phyloP scores from a whole-genome alignment of 1,140 invertebrate genomes.

The Sitodiplosis mosellana region DNA sequence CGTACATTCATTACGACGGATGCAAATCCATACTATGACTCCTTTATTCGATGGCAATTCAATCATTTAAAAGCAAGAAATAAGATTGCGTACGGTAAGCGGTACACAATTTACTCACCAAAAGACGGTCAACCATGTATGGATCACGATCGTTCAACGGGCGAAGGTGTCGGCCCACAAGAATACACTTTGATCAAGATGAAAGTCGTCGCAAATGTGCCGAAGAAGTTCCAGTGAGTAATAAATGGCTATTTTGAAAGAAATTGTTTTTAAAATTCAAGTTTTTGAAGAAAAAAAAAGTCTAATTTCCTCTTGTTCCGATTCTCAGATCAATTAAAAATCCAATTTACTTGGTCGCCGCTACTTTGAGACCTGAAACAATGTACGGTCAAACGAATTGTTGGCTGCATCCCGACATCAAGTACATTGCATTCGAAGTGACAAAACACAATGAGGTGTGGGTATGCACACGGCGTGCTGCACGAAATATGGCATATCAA shows the following conservation, averaged over 20 bases:
- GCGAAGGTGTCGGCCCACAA: conserved; percentile 94
- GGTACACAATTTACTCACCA: conserved; percentile 94
- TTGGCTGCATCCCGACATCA: conserved; percentile 91
- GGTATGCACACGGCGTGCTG: conserved; percentile 71
- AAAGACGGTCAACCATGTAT: conserved; percentile 97
- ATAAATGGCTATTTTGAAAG: too few species aligned
- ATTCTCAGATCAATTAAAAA: conserved; percentile 28
- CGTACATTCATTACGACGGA: conserved; percentile 96
- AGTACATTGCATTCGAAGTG: conserved; percentile 71
- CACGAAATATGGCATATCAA: conserved; percentile 93
- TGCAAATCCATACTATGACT: conserved; percentile 94
- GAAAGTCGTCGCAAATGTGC: conserved; percentile 53
- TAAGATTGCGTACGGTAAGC: conserved; percentile 92
- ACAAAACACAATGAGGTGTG: conserved; percentile 56
- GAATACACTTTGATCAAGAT: conserved; percentile 98
- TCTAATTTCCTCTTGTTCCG: conserved; percentile 5
- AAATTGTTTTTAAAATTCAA: too few species aligned
- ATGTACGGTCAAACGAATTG: conserved; percentile 99
- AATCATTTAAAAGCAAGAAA: conserved; percentile 67
- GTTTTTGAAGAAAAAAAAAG: not conserved
- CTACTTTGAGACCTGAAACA: conserved; percentile 94
- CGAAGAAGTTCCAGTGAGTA: conserved; percentile 46
- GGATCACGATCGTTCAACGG: conserved; percentile 93
- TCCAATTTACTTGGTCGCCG: conserved; percentile 72
- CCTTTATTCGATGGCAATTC: conserved; percentile 96